These are phyloP conservation scores for Triplophysa siluroides DNA, from an alignment of 2,113 vertebrate genomes.

Conservation along the genomic window DNA sequence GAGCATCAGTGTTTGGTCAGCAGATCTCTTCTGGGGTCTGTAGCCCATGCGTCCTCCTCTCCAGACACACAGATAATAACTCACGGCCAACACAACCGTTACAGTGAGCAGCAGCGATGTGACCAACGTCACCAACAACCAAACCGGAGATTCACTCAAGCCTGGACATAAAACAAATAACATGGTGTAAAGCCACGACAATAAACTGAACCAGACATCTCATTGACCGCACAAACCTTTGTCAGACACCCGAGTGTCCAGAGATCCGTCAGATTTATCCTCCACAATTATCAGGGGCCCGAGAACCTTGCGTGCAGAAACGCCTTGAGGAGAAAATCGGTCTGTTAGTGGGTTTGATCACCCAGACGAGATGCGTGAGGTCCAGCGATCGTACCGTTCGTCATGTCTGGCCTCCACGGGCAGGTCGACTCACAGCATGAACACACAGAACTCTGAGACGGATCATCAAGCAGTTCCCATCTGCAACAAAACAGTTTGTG, in stretches of 20 bases:
- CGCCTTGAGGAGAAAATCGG: background rate
- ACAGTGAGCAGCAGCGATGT: constrained; percentile 45
- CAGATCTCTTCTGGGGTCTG: constrained; percentile 53
- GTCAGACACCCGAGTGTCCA: background rate
- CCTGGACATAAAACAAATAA: background rate
- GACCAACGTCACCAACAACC: constrained; percentile 44
- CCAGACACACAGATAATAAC: constrained; percentile 74
- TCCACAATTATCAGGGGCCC: constrained; percentile 31
- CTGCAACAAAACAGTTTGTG: background rate
- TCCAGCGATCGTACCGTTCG: background rate
- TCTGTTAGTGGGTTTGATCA: background rate
- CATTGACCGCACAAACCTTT: background rate
- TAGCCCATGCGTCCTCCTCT: constrained; percentile 72
- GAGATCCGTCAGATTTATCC: background rate
- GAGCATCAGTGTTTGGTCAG: constrained; percentile 49
- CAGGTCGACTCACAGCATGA: constrained; percentile 70
- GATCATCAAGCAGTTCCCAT: constrained; percentile 71
- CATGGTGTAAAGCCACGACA: background rate
- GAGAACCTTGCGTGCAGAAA: background rate
- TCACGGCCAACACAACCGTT: constrained; percentile 57
- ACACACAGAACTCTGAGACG: constrained; percentile 58
- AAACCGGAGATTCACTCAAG: constrained; percentile 1
- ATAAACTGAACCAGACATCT: background rate
- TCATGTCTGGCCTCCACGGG: background rate
- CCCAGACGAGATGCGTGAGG: background rate